These are phyloP conservation scores for Hemistola chrysoprasaria DNA, from an alignment of 2,888 invertebrate species.

Conservation along the genomic window DNA sequence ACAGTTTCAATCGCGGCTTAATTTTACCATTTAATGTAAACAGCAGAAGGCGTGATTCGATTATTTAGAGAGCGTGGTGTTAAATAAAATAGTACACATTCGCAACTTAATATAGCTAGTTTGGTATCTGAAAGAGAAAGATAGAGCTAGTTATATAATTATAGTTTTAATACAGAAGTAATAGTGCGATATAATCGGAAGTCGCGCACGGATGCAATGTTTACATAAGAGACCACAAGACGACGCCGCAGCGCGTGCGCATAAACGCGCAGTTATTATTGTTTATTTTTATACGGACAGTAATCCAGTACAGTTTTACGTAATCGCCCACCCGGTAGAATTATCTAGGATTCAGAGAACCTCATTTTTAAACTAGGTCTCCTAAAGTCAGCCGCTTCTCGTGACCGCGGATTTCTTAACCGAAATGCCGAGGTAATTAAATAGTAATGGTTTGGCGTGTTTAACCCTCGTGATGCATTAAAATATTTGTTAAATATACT, in stretches of 20 bases:
- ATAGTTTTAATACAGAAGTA: not conserved
- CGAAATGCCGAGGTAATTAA: no score
- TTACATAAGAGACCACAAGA: slow-evolving; percentile 69
- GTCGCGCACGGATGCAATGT: slow-evolving; percentile 67
- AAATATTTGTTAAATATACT: no score
- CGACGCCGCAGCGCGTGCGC: slow-evolving; percentile 52
- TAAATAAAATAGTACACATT: slow-evolving; percentile 17
- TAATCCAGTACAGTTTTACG: slow-evolving; percentile 36
- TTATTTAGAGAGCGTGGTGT: slow-evolving; percentile 9
- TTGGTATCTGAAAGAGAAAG: slow-evolving; percentile 4
- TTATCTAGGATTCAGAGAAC: not conserved
- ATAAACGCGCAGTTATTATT: slow-evolving; percentile 57
- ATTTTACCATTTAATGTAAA: not conserved
- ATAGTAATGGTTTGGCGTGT: no score
- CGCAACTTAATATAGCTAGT: slow-evolving; percentile 8
- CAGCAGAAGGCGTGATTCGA: slow-evolving; percentile 5
- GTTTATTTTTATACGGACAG: slow-evolving; percentile 66
- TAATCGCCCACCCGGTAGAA: slow-evolving; percentile 62
- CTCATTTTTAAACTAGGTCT: no score
- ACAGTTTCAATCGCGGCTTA: slow-evolving; percentile 6
- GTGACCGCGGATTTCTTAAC: no score
- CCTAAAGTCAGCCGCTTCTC: no score
- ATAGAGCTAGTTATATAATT: not conserved
- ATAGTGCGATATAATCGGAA: slow-evolving; percentile 56
- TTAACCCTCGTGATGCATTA: no score